A percentile compares a stretch with the other conserved stretches of the same genome.
phyloP scores from a whole-genome alignment of 2,797 vertebrate species.

The Neosilurus mollespiculum region DNA sequence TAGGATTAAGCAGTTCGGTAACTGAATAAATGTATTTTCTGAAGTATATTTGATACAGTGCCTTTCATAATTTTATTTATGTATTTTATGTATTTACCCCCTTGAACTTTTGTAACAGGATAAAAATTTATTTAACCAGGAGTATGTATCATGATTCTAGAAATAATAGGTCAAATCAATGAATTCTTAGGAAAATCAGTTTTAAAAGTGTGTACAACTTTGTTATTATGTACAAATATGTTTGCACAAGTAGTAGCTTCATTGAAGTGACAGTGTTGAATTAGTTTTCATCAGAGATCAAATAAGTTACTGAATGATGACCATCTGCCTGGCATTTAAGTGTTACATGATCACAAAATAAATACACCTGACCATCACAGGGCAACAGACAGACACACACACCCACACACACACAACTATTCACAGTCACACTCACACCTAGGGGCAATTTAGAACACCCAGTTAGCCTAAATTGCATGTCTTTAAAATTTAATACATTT shows the following conservation, averaged over 20 bases:
- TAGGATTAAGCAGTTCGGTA: too few relatives aligned
- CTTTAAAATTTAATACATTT: too few relatives aligned
- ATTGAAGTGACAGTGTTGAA: neutral
- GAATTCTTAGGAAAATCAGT: neutral
- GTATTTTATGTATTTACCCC: neutral
- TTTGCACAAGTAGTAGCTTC: neutral
- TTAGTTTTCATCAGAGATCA: neutral
- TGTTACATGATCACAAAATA: neutral
- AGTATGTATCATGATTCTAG: neutral
- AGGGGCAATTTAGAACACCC: too few relatives aligned
- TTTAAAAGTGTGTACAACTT: neutral
- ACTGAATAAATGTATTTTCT: too few relatives aligned
- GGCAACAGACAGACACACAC: too few relatives aligned
- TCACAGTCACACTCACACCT: too few relatives aligned
- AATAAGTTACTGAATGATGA: neutral
- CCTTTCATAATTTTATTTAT: neutral
- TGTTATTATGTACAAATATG: neutral
- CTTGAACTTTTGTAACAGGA: neutral
- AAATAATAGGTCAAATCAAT: neutral
- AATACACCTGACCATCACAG: neutral
- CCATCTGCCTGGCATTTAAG: neutral
- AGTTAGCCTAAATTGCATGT: too few relatives aligned
- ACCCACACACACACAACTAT: too few relatives aligned
- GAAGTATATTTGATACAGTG: neutral
- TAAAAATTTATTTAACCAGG: neutral